phyloP scores from a whole-genome alignment of 2,888 invertebrate genomes.

The Cephus pygmeus region DNA sequence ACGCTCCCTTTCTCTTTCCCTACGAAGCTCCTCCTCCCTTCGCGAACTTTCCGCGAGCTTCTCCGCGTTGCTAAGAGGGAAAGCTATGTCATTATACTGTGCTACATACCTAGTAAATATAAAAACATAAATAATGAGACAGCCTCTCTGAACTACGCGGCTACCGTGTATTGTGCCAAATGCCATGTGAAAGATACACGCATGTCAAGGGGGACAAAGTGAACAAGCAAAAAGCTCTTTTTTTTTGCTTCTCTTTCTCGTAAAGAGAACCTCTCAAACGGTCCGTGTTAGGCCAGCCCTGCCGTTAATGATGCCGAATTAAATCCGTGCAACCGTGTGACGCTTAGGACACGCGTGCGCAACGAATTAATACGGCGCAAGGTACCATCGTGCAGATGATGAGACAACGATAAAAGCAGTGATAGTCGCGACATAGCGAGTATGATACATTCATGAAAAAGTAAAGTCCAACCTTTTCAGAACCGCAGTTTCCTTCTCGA shows the following conservation, averaged over 20 bases:
- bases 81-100: conserved; percentile 64
- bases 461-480: conserved; percentile 68
- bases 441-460: not conserved
- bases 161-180: not conserved
- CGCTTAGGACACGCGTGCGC: too few species aligned
- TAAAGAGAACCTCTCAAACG: too few species aligned
- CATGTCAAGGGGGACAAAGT: too few species aligned
- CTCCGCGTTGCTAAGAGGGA: conserved; percentile 63
- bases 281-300: too few species aligned
- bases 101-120: conserved; percentile 60
- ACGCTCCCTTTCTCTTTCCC: conserved; percentile 50
- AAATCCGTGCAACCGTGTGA: too few species aligned
- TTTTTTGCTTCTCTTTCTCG: too few species aligned
- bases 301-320: too few species aligned
- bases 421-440: not conserved
- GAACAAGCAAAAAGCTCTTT: too few species aligned
- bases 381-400: too few species aligned
- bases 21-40: conserved; percentile 58
- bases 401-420: not conserved
- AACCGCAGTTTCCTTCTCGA: conserved; percentile 73
- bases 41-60: conserved; percentile 59
- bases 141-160: not conserved
- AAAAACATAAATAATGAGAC: conserved; percentile 30
- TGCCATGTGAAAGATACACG: too few species aligned
- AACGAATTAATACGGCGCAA: too few species aligned